A percentile compares a stretch with the other conserved stretches of the same genome.
Conservation (phyloP, 2,888 invertebrate genomes). For the Conomelus anceps region DNA sequence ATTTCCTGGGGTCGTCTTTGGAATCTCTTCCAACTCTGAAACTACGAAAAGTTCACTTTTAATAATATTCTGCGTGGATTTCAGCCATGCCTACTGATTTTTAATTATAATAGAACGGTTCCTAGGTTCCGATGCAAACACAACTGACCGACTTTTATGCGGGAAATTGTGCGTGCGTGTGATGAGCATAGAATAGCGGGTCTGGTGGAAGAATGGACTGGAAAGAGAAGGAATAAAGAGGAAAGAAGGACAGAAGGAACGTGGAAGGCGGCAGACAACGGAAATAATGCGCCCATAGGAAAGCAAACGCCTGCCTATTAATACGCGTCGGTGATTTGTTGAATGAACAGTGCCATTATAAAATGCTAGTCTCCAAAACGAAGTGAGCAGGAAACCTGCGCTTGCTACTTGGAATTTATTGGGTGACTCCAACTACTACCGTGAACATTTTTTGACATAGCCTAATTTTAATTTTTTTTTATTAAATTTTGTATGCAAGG, state of each 20-base stretch:
- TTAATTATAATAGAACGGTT: not conserved
- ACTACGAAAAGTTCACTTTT: not conserved
- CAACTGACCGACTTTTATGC: not conserved
- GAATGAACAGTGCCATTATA: not conserved
- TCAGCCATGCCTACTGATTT: not conserved
- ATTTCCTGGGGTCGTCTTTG: no score
- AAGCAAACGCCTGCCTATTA: not conserved
- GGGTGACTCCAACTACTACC: no score
- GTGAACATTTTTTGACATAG: not conserved
- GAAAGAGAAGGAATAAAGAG: not conserved
- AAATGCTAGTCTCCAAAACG: not conserved
- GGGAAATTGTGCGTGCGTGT: not conserved
- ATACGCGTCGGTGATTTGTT: not conserved
- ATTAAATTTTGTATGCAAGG: no score
- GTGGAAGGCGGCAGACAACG: not conserved
- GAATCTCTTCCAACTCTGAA: not conserved
- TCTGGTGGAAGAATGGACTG: not conserved
- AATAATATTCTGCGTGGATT: not conserved
- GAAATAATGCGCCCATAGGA: not conserved
- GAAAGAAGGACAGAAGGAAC: not conserved
- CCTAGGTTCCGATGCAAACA: not conserved
- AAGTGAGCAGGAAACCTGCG: not conserved
- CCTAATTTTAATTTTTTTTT: no score
- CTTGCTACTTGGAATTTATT: not conserved
- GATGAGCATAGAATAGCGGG: not conserved